phyloP scores from a whole-genome alignment of 1,140 invertebrate genomes.

The Drosophila varians region DNA sequence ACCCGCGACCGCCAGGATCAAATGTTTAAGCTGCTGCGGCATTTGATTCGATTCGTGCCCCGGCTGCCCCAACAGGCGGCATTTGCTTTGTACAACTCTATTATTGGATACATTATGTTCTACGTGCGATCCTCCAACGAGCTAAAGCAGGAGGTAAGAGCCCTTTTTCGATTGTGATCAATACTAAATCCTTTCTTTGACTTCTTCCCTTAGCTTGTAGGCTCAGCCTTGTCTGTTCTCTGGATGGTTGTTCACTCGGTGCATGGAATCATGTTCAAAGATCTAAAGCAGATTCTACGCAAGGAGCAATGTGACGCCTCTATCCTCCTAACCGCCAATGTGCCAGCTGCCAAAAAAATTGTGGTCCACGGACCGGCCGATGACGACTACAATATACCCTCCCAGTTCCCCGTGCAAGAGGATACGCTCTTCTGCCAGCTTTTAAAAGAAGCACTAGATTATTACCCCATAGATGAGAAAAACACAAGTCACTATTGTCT shows the following conservation, averaged over 20 bases:
- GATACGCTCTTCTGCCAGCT: constrained; percentile 99
- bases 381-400: constrained; percentile 97
- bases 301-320: constrained; percentile 99
- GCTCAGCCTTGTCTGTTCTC: constrained; percentile 95
- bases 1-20: constrained; percentile 98
- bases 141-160: constrained; percentile 91
- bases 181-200: too few relatives aligned
- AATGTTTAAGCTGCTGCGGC: constrained; percentile 96
- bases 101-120: constrained; percentile 99
- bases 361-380: constrained; percentile 93
- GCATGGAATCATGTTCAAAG: constrained; percentile 99
- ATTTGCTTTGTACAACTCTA: constrained; percentile 99
- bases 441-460: constrained; percentile 97
- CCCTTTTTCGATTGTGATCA: neutral
- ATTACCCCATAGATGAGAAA: constrained; percentile 97
- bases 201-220: constrained; percentile 87
- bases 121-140: constrained; percentile 98
- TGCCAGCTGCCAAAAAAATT: constrained; percentile 99
- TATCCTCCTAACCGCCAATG: constrained; percentile 98
- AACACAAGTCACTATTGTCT: constrained; percentile 96
- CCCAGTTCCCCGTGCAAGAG: constrained; percentile 99
- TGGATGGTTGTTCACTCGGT: constrained; percentile 99
- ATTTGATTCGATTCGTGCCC: constrained; percentile 96
- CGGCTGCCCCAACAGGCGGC: constrained; percentile 98
- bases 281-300: constrained; percentile 98